Conservation (phyloP, 1,140 invertebrate species). For the Globodera ellingtonae region DNA sequence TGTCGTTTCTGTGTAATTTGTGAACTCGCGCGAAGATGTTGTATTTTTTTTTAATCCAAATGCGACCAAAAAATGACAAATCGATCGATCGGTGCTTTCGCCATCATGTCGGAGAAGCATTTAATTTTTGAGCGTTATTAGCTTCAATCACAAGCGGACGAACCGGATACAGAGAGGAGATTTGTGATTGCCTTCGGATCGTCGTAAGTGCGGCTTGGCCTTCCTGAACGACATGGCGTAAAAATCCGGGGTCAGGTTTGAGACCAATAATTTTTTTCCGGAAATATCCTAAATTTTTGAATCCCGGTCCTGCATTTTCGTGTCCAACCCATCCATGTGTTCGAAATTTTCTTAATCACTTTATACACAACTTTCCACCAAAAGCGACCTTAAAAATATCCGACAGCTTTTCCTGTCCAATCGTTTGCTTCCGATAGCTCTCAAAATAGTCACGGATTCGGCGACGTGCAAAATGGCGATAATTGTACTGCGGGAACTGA, state of each 20-base stretch:
- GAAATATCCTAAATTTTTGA: too few relatives aligned
- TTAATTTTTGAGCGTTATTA: too few relatives aligned
- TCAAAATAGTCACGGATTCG: conserved; percentile 37
- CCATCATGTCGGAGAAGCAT: too few relatives aligned
- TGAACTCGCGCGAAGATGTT: too few relatives aligned
- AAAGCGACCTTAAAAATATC: conserved; percentile 7
- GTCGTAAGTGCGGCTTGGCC: background rate
- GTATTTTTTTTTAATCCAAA: too few relatives aligned
- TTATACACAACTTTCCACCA: background rate
- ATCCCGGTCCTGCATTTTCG: too few relatives aligned
- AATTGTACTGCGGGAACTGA: conserved; percentile 36
- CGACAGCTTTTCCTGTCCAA: background rate
- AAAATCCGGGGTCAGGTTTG: background rate
- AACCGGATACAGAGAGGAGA: conserved; percentile 16
- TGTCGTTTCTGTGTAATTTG: too few relatives aligned
- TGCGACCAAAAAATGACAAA: too few relatives aligned
- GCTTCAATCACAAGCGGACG: conserved; percentile 13
- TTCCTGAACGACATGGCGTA: background rate
- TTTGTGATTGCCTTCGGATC: conserved; percentile 10
- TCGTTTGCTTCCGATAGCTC: background rate
- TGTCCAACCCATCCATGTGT: too few relatives aligned
- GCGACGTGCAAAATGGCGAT: conserved; percentile 31
- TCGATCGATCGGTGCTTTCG: too few relatives aligned
- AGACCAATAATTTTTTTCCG: background rate
- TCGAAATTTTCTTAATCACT: too few relatives aligned